Evolutionary conservation across 2,888 invertebrate species (phyloP).

Genomic region (Diarsia brunnea): DNA sequence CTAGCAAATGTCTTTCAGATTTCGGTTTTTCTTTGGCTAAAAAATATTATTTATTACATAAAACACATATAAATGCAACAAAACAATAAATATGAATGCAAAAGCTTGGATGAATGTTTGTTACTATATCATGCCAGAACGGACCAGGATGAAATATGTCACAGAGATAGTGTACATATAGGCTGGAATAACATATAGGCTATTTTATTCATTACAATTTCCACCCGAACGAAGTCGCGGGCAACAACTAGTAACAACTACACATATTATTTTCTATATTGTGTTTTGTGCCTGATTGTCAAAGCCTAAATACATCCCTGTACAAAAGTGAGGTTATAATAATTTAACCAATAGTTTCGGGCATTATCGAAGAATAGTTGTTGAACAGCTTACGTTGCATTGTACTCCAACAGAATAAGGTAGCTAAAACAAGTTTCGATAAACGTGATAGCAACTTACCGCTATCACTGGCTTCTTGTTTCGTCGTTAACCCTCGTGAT

Average conservation of each 20-base stretch:
- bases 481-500: conserved; percentile 64
- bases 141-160: no score
- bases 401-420: no score
- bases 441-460: conserved; percentile 41
- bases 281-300: neutral
- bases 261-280: neutral
- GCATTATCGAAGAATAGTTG: neutral
- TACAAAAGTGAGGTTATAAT: conserved; percentile 48
- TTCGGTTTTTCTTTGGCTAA: conserved; percentile 69
- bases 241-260: no score
- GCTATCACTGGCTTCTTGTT: conserved; percentile 65
- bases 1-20: conserved; percentile 84
- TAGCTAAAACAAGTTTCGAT: neutral
- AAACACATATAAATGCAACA: no score
- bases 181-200: no score
- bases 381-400: neutral
- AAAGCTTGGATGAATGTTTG: no score
- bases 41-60: conserved; percentile 8
- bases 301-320: conserved; percentile 41
- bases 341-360: neutral
- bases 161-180: no score
- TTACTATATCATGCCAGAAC: no score
- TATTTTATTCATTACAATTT: no score
- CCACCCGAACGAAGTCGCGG: no score
- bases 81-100: no score